These are phyloP conservation scores for Petaurus breviceps DNA, from an alignment of 2,113 vertebrate genomes.

Conservation along the genomic window DNA sequence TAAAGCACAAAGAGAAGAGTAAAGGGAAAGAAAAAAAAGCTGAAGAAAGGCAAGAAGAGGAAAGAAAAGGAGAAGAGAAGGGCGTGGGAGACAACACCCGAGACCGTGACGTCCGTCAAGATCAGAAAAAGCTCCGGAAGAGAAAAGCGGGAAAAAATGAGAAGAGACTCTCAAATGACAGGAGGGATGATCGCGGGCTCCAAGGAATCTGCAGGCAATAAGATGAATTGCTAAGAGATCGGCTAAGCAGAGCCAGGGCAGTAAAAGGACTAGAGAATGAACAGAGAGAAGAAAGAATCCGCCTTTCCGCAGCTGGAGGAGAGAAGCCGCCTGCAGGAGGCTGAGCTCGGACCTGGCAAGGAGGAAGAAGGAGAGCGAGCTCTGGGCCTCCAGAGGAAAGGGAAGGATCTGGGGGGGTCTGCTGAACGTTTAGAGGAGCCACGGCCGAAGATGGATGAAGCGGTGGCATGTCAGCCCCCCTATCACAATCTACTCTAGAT, in stretches of 20 bases:
- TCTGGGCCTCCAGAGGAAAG: constrained; percentile 90
- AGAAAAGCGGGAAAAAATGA: constrained; percentile 92
- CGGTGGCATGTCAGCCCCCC: not conserved
- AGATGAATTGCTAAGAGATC: constrained; percentile 92
- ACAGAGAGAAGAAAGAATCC: constrained; percentile 84
- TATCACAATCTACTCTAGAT: constrained; percentile 34
- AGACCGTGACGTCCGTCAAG: constrained; percentile 88
- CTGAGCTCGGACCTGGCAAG: constrained; percentile 89
- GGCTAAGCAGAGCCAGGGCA: constrained; percentile 93
- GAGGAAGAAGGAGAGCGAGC: constrained; percentile 93
- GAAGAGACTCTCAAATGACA: constrained; percentile 92
- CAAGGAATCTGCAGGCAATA: constrained; percentile 96
- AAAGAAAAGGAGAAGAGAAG: constrained; percentile 92
- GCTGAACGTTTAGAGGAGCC: constrained; percentile 82
- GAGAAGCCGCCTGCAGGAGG: constrained; percentile 89
- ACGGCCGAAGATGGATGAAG: constrained; percentile 59
- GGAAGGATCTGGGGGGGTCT: constrained; percentile 89
- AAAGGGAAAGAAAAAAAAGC: too few species aligned
- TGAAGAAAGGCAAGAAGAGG: not conserved
- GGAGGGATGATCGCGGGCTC: constrained; percentile 94
- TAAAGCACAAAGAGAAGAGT: too few species aligned
- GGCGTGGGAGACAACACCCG: constrained; percentile 88
- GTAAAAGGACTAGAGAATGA: constrained; percentile 87
- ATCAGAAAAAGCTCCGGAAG: constrained; percentile 87
- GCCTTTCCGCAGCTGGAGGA: constrained; percentile 88